phyloP scores from a whole-genome alignment of 2,888 invertebrate species.

The Apamea crenata region DNA sequence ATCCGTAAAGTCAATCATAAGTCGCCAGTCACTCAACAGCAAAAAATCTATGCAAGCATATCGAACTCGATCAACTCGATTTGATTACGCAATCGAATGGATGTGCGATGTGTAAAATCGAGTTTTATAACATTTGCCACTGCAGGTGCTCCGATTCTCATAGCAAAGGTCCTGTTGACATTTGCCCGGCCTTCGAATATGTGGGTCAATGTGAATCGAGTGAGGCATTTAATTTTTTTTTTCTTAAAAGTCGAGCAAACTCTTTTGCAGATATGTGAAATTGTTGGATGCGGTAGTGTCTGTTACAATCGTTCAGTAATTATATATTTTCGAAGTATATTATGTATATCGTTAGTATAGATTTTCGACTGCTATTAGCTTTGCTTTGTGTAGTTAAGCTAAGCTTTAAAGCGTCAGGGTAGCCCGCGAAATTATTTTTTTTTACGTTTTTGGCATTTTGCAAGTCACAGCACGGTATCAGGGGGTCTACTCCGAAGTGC shows the following conservation, averaged over 20 bases:
- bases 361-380: not conserved
- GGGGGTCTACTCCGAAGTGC: too few relatives aligned
- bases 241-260: conserved; percentile 49
- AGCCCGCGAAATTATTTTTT: too few relatives aligned
- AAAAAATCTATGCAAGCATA: conserved; percentile 8
- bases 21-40: not conserved
- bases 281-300: conserved; percentile 41
- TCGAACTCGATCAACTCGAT: conserved; percentile 39
- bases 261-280: conserved; percentile 25
- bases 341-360: not conserved
- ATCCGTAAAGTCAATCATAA: not conserved
- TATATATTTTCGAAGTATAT: not conserved
- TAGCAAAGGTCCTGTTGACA: conserved; percentile 87
- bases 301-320: too few relatives aligned
- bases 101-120: conserved; percentile 53
- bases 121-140: conserved; percentile 69
- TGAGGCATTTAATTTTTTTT: conserved; percentile 53
- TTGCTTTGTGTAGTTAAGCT: not conserved
- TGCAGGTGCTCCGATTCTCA: conserved; percentile 83
- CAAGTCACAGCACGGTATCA: too few relatives aligned
- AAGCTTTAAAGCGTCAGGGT: not conserved
- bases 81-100: conserved; percentile 53
- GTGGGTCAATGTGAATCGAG: conserved; percentile 81
- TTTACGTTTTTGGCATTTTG: too few relatives aligned
- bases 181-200: conserved; percentile 83